Base-by-base conservation (phyloP, 1,140 invertebrate genomes). In the Episyrphus balteatus region DNA sequence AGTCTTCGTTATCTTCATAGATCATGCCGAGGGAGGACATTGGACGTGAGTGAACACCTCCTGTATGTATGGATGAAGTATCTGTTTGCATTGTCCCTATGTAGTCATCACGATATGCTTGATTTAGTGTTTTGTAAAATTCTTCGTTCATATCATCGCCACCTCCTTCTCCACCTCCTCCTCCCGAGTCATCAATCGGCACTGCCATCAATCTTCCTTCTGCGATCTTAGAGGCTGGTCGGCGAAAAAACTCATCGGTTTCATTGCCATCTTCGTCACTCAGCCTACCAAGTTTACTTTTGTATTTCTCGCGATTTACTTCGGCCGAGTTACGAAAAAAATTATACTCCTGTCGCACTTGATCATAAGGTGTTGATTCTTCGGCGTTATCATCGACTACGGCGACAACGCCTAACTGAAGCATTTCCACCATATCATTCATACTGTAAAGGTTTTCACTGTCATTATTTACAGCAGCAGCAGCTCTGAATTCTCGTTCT, bases 61-160 rank as follows among this genome's bases (percentile, higher is more conserved):
- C 9, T n/a, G 31, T 47, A 32, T 55, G n/a, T 30, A 50, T 42
- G 13, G 36, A 43, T 62, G n/a, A n/a, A n/a, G 46, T 42, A 26
- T 26, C 21, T 3, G 3, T 26, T 8, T 26, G 21, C 21, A 26
- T 3, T 26, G 21, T 26, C 21, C 21, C 21, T 21, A 66, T 36
- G 31, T 54, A 68, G 62, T 88, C 84, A 54, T 91, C 86, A 34
- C 86, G 74, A 68, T 90, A 90, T 18, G 86, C 86, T 61, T 86
- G 84, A 69, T 92, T 91, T 15, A 92, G 73, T 62, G 84, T 89
- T 53, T 85, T 78, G 66, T 92, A 92, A 70, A 91, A 92, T 11
- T 84, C 85, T 70, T 92, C 88, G 61, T 88, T 84, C 5, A 86
- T 84, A 70, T 91, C 87, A 62, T 84, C 80, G 21, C 48, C 43